A percentile compares a stretch with the other conserved stretches of the same genome.
phyloP scores from a whole-genome alignment of 1,140 invertebrate species.

The Drosophila paulistorum region DNA sequence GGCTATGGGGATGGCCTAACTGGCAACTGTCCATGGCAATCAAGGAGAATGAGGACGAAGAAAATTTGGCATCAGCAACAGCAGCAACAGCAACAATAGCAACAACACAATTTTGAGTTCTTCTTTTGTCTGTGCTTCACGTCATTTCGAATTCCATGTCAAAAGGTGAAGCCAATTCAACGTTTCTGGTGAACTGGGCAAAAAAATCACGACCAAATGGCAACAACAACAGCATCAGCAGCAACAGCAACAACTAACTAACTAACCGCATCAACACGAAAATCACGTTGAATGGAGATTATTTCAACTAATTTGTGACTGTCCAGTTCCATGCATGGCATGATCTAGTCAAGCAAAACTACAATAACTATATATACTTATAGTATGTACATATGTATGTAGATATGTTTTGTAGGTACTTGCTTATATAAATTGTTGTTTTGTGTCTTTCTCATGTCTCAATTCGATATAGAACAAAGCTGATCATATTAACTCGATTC shows the following conservation, averaged over 20 bases:
- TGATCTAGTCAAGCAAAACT: constrained; percentile 20
- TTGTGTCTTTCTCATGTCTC: constrained; percentile 38
- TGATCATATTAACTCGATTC: background rate
- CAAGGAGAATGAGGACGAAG: constrained; percentile 61
- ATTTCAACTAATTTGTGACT: constrained; percentile 72
- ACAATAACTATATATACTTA: background rate
- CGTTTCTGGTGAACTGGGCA: constrained; percentile 75
- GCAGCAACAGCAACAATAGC: constrained; percentile 20
- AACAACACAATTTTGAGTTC: constrained; percentile 48
- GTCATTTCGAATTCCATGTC: constrained; percentile 81
- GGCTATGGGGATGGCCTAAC: constrained; percentile 25
- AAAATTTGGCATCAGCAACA: constrained; percentile 39
- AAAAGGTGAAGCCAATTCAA: constrained; percentile 80
- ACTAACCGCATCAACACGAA: constrained; percentile 67
- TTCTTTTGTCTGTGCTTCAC: constrained; percentile 65
- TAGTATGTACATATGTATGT: background rate
- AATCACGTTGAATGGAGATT: constrained; percentile 60
- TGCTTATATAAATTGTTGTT: background rate
- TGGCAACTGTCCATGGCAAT: constrained; percentile 71
- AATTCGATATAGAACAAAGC: constrained; percentile 55
- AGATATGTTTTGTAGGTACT: background rate
- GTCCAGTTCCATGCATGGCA: constrained; percentile 49
- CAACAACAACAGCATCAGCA: constrained; percentile 36
- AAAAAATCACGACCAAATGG: constrained; percentile 68
- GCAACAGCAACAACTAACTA: constrained; percentile 23